Evolutionary conservation across 1,140 invertebrate genomes (phyloP), one percentile per base, ranked within the genome.

Genomic region (Brachionus plicatilis): DNA sequence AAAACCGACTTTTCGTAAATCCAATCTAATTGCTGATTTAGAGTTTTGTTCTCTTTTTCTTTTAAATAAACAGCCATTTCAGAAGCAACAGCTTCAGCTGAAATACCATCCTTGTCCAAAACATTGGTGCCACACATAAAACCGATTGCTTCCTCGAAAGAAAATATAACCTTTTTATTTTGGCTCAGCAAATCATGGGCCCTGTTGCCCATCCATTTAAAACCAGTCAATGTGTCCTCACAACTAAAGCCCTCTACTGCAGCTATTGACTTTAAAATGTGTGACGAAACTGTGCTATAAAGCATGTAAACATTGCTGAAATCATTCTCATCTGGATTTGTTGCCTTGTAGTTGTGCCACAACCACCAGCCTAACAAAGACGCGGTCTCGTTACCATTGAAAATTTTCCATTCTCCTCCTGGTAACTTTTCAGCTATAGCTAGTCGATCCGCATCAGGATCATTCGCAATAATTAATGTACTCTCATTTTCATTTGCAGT

Each of bases 191-290:
- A 88, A n/a, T 96, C 92, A 43, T 93, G 88, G 0, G 93, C 91
- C 89, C 92, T 92, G 88, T 98, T 99, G 87, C 95, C 97, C 94
- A 99, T 99, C 96, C 97, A 99, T 88, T 99, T 99, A 88, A 99
- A 99, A 0, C 98, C 92, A n/a, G 98, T 99, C 66, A 99, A 91
- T 0, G 97, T 99, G 90, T 99, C 96, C 89, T 94, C 86, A 68
- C 86, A 84, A 70, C 53, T 27, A 41, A 85, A 94, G 24, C 95
- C 96, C 89, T 97, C 94, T 17, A 90, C 91, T 56, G 92, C 91
- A 0, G 93, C 93, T 87, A 99, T 94, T 2, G 95, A 92, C 27
- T 92, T 89, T n/a, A 98, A 89, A 86, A 99, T 96, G 91, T 97
- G 98, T 7, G 97, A 98, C 66, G 96, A 99, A 29, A 99, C 98